These are phyloP conservation scores for Grus americana DNA, from an alignment of 2,113 vertebrate species.

Conservation along the genomic window DNA sequence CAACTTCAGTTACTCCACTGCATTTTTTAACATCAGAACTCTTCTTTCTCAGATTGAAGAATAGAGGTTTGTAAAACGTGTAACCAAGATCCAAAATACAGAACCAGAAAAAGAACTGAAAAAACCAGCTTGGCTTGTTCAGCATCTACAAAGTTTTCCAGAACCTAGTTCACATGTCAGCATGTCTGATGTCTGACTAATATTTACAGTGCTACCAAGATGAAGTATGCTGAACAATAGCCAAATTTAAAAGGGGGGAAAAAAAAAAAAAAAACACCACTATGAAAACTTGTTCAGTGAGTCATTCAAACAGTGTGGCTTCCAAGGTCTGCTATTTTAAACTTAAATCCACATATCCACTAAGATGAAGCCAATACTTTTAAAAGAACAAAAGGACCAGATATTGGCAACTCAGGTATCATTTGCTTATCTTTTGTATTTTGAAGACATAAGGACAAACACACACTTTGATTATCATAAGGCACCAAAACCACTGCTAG, in stretches of 20 bases:
- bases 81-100: background rate
- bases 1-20: background rate
- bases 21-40: background rate
- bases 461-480: background rate
- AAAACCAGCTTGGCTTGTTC: background rate
- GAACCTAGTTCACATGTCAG: background rate
- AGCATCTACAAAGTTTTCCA: background rate
- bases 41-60: background rate
- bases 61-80: fast-evolving
- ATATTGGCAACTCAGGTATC: background rate
- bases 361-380: background rate
- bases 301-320: background rate
- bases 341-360: background rate
- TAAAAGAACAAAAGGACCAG: background rate
- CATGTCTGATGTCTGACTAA: background rate
- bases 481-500: background rate
- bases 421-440: background rate
- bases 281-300: background rate
- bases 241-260: background rate
- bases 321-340: slow-evolving; percentile 1
- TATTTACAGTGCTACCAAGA: background rate
- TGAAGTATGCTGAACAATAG: background rate
- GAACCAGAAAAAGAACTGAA: background rate
- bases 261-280: background rate
- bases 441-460: background rate